Evolutionary conservation across 2,113 vertebrate genomes (phyloP).

Genomic region (Terrapene triunguis): DNA sequence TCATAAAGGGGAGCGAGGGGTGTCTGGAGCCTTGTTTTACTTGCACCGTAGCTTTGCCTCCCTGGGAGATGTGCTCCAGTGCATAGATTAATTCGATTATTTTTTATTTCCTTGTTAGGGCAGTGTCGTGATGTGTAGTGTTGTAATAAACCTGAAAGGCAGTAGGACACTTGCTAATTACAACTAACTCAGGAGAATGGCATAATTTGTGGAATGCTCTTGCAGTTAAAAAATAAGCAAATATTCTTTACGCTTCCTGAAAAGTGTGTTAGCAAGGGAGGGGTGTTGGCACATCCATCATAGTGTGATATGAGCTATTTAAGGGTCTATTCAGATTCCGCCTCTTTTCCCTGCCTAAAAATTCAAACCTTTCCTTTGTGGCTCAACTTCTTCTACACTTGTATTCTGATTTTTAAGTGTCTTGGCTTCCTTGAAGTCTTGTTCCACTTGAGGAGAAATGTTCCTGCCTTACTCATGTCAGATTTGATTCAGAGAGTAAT

Average conservation of each 20-base stretch:
- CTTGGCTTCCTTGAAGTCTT: not conserved
- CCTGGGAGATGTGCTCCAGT: constrained; percentile 37
- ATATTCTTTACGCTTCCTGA: constrained; percentile 59
- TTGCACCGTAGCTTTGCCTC: constrained; percentile 14
- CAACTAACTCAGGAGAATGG: constrained; percentile 57
- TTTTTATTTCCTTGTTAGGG: constrained; percentile 59
- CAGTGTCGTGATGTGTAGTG: constrained; percentile 21
- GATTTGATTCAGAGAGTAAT: constrained; percentile 41
- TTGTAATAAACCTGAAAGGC: constrained; percentile 24
- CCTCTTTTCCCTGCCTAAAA: not conserved
- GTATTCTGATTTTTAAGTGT: constrained; percentile 14
- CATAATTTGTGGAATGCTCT: constrained; percentile 16
- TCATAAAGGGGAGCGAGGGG: not conserved
- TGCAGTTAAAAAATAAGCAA: constrained; percentile 27
- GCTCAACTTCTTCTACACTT: not conserved
- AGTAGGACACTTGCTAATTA: constrained; percentile 40
- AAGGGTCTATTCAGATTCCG: not conserved
- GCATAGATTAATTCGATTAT: constrained; percentile 50
- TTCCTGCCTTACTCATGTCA: constrained; percentile 30
- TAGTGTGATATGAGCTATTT: constrained; percentile 18
- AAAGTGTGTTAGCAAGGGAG: constrained; percentile 38
- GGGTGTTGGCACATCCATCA: constrained; percentile 35
- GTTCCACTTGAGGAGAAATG: constrained; percentile 25
- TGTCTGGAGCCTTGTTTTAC: not conserved
- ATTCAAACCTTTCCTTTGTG: not conserved